These are phyloP conservation scores for Capromys pilorides DNA, from an alignment of 2,797 vertebrate genomes.

Conservation along the genomic window DNA sequence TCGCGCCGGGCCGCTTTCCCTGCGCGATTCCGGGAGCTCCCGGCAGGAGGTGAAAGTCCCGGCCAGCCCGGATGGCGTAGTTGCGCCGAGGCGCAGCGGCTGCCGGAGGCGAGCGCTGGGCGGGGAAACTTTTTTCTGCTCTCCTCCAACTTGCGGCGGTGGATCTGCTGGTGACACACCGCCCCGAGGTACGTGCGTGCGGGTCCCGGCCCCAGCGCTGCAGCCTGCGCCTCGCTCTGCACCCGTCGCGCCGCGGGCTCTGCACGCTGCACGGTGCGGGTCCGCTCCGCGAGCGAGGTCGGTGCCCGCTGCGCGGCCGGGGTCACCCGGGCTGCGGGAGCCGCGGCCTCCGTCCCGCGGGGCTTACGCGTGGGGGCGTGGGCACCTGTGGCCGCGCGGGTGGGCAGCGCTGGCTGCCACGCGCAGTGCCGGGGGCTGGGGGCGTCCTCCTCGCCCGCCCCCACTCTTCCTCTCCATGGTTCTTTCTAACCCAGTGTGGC, in stretches of 20 bases:
- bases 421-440: neutral
- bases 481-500: neutral
- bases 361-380: neutral
- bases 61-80: slow-evolving; percentile 75
- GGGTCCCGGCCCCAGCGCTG: neutral
- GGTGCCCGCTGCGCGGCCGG: neutral
- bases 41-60: slow-evolving; percentile 73
- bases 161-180: slow-evolving; percentile 58
- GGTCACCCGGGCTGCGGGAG: neutral
- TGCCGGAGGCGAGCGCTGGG: slow-evolving; percentile 61
- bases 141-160: slow-evolving; percentile 40
- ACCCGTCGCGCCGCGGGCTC: neutral
- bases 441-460: neutral
- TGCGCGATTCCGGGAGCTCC: slow-evolving; percentile 68
- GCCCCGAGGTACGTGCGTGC: slow-evolving; percentile 71
- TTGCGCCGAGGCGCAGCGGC: slow-evolving; percentile 56
- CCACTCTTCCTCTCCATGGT: neutral
- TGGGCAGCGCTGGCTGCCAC: neutral
- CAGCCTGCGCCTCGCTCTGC: neutral
- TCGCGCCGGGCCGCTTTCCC: slow-evolving; percentile 58
- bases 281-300: neutral
- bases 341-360: neutral
- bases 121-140: slow-evolving; percentile 60
- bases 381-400: neutral
- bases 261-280: slow-evolving; percentile 20